Conservation (phyloP, 2,888 invertebrate species). For the Poecilus cupreus region DNA sequence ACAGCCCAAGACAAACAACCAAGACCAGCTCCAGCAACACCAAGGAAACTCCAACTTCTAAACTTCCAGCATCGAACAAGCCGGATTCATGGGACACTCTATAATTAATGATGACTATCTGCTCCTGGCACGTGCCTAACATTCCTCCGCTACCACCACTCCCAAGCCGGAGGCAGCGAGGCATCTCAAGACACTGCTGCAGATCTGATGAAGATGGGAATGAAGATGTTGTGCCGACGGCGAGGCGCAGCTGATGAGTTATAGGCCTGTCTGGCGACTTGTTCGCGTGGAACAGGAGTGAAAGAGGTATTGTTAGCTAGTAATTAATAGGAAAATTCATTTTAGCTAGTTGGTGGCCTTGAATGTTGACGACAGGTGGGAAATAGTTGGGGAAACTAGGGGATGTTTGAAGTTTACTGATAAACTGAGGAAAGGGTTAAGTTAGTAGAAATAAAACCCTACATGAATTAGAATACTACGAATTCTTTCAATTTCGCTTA, state of each 20-base stretch:
- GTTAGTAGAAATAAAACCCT: too few relatives aligned
- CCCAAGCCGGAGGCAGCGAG: background rate
- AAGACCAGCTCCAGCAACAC: background rate
- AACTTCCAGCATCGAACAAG: background rate
- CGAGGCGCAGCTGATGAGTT: constrained; percentile 4
- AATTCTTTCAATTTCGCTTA: too few relatives aligned
- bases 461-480: too few relatives aligned
- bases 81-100: background rate
- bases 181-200: background rate
- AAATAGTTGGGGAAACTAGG: background rate
- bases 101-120: constrained; percentile 45
- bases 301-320: constrained; percentile 12
- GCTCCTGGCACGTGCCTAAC: constrained; percentile 12
- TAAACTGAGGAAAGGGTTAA: background rate
- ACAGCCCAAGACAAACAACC: background rate
- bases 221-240: constrained; percentile 10
- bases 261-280: background rate
- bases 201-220: background rate
- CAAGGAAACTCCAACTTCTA: background rate
- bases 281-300: background rate
- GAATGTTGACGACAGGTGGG: constrained; percentile 5
- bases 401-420: background rate
- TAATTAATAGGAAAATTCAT: constrained; percentile 28
- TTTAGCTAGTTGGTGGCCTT: background rate
- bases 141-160: background rate